A percentile compares a stretch with the other conserved stretches of the same genome.
phyloP scores from a whole-genome alignment of 1,140 invertebrate genomes.

The Bacillus rossius region DNA sequence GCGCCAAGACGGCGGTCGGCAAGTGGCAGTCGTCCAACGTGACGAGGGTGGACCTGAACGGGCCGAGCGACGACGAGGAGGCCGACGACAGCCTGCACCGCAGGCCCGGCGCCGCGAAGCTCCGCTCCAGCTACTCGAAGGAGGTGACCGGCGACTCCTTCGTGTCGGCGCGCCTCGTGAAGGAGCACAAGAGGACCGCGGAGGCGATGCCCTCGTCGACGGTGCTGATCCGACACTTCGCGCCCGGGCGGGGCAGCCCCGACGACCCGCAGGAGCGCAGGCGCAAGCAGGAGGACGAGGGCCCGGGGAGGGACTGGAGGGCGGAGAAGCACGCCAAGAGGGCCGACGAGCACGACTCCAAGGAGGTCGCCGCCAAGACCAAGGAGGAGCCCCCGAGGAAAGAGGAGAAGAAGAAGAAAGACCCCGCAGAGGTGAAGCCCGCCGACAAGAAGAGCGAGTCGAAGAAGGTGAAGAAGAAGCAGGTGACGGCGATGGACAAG shows the following conservation, averaged over 20 bases:
- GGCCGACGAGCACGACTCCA: neutral
- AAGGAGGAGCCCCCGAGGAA: neutral
- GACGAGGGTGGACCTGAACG: conserved; percentile 25
- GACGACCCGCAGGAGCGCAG: neutral
- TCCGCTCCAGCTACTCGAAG: conserved; percentile 42
- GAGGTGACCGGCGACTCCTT: conserved; percentile 34
- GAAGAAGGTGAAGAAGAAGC: conserved; percentile 9
- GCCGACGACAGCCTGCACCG: conserved; percentile 41
- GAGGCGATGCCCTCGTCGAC: conserved; percentile 13
- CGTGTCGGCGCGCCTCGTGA: conserved; percentile 10
- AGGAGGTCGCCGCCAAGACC: neutral
- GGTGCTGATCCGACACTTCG: conserved; percentile 16
- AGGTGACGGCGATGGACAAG: conserved; percentile 3
- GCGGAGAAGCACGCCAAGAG: conserved; percentile 4
- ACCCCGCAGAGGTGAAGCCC: neutral
- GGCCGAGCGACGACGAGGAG: conserved; percentile 35
- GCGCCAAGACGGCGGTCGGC: neutral
- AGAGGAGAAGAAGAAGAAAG: neutral
- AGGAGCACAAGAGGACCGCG: conserved; percentile 4
- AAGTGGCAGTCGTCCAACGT: conserved; percentile 34
- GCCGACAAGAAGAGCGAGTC: conserved; percentile 43
- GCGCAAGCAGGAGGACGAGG: neutral
- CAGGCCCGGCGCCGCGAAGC: conserved; percentile 41
- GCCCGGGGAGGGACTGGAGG: neutral
- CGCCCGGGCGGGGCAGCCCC: neutral